A percentile compares a stretch with the other conserved stretches of the same genome.
Evolutionary conservation across 2,888 invertebrate species (phyloP).

Genomic region (Eremobia ochroleuca): DNA sequence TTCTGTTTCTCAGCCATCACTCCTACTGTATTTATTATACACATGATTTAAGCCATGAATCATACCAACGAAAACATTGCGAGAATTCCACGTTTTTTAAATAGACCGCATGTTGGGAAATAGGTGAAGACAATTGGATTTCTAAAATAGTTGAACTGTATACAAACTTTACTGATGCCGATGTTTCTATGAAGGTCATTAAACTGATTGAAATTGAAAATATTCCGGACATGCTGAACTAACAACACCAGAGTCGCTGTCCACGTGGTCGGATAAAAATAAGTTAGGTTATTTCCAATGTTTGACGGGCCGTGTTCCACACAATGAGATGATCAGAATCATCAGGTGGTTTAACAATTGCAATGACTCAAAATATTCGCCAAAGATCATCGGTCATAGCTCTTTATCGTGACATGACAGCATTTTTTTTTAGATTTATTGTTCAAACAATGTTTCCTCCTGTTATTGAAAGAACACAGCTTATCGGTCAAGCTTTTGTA

Average conservation of each 20-base stretch:
- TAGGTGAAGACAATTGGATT: constrained; percentile 52
- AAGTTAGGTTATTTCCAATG: constrained; percentile 70
- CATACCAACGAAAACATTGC: constrained; percentile 66
- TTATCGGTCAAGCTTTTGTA: constrained; percentile 90
- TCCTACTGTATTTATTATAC: constrained; percentile 70
- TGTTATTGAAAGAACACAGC: constrained; percentile 87
- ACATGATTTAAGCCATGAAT: constrained; percentile 65
- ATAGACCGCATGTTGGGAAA: constrained; percentile 51
- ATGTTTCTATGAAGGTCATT: constrained; percentile 46
- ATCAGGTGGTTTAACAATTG: constrained; percentile 56
- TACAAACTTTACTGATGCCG: constrained; percentile 30
- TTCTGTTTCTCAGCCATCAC: constrained; percentile 70
- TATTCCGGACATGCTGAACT: constrained; percentile 31
- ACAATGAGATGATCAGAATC: constrained; percentile 67
- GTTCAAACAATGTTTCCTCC: constrained; percentile 88
- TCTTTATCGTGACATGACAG: constrained; percentile 80
- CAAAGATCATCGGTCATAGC: constrained; percentile 73
- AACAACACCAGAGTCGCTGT: constrained; percentile 22
- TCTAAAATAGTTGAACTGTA: constrained; percentile 45
- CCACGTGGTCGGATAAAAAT: constrained; percentile 70
- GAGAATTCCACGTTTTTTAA: constrained; percentile 58
- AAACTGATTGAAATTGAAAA: constrained; percentile 52
- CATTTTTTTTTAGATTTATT: constrained; percentile 80
- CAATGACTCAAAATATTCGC: constrained; percentile 72
- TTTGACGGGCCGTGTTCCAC: constrained; percentile 65